A percentile compares a stretch with the other conserved stretches of the same genome.
These are phyloP conservation scores for Drosophila tani DNA, from an alignment of 1,140 invertebrate genomes.

Conservation along the genomic window DNA sequence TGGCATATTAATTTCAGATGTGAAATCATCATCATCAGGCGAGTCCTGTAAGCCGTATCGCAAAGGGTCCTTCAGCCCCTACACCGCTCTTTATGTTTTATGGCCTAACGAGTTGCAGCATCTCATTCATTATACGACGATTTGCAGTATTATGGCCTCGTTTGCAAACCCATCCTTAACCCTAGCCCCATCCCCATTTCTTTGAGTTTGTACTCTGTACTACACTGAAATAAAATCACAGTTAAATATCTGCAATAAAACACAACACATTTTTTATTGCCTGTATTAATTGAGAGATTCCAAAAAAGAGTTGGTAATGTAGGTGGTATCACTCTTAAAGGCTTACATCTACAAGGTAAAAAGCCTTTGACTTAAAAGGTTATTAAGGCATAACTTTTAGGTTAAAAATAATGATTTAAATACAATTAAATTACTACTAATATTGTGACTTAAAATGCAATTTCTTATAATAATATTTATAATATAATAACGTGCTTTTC, in stretches of 20 bases:
- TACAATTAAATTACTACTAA: no score
- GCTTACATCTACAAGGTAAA: no score
- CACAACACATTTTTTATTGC: neutral
- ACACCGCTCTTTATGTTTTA: slow-evolving; percentile 32
- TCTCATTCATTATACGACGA: slow-evolving; percentile 79
- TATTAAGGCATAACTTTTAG: no score
- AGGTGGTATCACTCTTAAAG: no score
- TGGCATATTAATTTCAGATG: slow-evolving; percentile 79
- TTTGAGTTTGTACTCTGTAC: neutral
- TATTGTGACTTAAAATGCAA: no score
- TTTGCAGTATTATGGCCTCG: slow-evolving; percentile 81
- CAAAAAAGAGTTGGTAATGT: no score
- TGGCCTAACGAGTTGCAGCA: slow-evolving; percentile 59
- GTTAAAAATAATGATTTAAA: no score
- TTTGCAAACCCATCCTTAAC: slow-evolving; percentile 29
- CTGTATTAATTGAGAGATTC: no score
- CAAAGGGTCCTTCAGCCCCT: slow-evolving; percentile 17
- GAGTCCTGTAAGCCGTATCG: slow-evolving; percentile 16
- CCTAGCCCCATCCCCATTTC: neutral
- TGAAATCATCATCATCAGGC: slow-evolving; percentile 25
- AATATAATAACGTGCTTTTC: no score
- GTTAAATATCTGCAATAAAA: neutral
- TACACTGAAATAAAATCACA: neutral
- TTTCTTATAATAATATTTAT: no score
- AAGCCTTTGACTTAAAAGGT: no score